Evolutionary conservation across 2,888 invertebrate genomes (phyloP), one percentile per base, ranked within the genome.

Genomic region (Bombylius major): DNA sequence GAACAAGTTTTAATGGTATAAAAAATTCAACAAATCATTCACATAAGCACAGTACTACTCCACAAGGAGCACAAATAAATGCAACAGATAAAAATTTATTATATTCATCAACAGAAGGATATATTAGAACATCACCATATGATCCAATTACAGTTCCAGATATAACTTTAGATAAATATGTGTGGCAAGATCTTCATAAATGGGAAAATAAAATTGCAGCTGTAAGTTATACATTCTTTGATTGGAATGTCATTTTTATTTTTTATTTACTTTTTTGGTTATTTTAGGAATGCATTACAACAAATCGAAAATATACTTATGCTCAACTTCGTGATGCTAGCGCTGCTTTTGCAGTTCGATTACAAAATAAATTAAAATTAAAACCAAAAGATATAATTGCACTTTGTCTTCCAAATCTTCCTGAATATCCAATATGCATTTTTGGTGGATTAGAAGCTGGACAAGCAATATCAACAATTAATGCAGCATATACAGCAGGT

Each of bases 261-360:
- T 13, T 44, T 42, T 5, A 14, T 51, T 48, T n/a, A 14, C 33
- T 44, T 42, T 36, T 36, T 2, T 36, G 1, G 6, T 33, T 13
- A 45, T 55, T 60, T 3, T 58, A 90, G 90, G 84, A 85, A 59
- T 89, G 89, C 65, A 80, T 83, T 0, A 65, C 80, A 9, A 84
- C 86, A 0, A 87, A 87, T 5, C 78, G 84, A 61, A 82, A 82
- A 13, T 87, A 86, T 64, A 87, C 86, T 0, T 89, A 79, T 66
- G 81, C 80, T 11, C 78, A 87, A 67, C 69, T 84, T 0, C 78
- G 83, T 59, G 81, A 80, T 59, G 75, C 80, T 36, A 79, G 82
- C n/a, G 78, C 78, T 53, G 81, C 83, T 51, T 81, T 88, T 57
- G 81, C 84, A 0, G 81, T 82, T 0, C 79, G 82, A 60, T 77